A percentile compares a stretch with the other conserved stretches of the same genome.
Evolutionary conservation across 53 echinoderm and acorn worm species (phyloP).

Genomic region (Antedon mediterranea): DNA sequence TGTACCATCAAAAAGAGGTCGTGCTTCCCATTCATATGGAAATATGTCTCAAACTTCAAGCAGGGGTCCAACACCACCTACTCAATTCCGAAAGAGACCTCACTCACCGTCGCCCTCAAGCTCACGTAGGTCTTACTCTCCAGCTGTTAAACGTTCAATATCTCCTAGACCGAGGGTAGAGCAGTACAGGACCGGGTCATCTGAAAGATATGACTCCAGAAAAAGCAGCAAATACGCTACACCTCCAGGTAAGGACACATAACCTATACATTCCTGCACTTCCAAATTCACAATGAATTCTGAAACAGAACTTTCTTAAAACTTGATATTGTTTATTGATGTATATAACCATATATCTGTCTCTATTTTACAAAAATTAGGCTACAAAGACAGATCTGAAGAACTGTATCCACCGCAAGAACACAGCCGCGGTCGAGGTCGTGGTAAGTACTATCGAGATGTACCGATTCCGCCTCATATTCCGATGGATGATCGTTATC

Average conservation of each 20-base stretch:
- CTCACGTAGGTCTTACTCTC: slow-evolving; percentile 22
- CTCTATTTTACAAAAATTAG: background rate
- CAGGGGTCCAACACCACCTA: background rate
- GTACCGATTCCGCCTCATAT: background rate
- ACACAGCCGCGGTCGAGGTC: background rate
- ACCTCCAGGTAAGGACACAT: background rate
- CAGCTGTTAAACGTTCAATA: slow-evolving; percentile 8
- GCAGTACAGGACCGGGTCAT: background rate
- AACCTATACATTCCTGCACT: no score
- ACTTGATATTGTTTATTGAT: no score
- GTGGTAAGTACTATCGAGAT: background rate
- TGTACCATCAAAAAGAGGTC: slow-evolving; percentile 2
- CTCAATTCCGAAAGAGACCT: background rate
- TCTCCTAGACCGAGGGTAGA: slow-evolving; percentile 10
- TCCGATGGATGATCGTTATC: background rate
- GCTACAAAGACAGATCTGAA: background rate
- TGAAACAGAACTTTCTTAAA: no score
- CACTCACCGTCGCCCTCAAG: slow-evolving; percentile 10
- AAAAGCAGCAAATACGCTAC: background rate
- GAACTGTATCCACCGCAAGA: background rate
- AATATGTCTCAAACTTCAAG: slow-evolving; percentile 8
- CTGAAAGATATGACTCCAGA: background rate
- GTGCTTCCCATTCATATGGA: background rate
- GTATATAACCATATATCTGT: background rate
- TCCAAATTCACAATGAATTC: no score